Evolutionary conservation across 1,140 invertebrate species (phyloP).

Genomic region (Bombus polaris): DNA sequence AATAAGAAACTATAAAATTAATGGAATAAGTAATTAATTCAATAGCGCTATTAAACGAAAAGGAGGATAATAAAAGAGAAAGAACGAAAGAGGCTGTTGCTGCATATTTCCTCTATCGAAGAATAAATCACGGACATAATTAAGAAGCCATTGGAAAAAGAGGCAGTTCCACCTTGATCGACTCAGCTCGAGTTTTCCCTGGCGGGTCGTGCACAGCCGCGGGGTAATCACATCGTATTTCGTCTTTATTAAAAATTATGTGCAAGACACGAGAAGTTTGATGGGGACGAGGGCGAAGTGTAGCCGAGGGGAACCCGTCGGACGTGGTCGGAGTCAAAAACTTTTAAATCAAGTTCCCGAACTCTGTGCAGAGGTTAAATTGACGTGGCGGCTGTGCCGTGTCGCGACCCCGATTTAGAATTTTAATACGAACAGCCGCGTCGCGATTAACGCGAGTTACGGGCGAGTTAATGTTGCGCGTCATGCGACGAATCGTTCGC

Average conservation of each 20-base stretch:
- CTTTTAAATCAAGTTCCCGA: constrained; percentile 50
- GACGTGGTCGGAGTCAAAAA: constrained; percentile 1
- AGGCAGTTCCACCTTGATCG: background rate
- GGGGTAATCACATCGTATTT: constrained; percentile 4
- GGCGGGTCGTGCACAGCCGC: background rate
- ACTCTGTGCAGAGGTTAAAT: constrained; percentile 28
- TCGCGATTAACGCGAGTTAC: constrained; percentile 9
- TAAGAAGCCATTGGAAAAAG: background rate
- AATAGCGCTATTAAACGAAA: too few species aligned
- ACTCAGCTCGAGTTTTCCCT: background rate
- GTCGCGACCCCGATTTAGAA: background rate
- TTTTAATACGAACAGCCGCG: constrained; percentile 35
- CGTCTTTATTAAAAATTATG: constrained; percentile 47
- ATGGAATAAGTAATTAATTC: too few species aligned
- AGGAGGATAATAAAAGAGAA: too few species aligned
- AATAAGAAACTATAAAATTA: too few species aligned
- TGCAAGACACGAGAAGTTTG: constrained; percentile 41
- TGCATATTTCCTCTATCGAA: background rate
- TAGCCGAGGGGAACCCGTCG: background rate
- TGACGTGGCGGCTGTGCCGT: background rate
- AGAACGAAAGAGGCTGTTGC: too few species aligned
- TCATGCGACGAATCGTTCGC: background rate
- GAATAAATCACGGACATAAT: constrained; percentile 12
- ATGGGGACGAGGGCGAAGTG: background rate
- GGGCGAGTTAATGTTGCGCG: background rate